phyloP scores from a whole-genome alignment of 2,113 vertebrate species.

The Jacana jacana region DNA sequence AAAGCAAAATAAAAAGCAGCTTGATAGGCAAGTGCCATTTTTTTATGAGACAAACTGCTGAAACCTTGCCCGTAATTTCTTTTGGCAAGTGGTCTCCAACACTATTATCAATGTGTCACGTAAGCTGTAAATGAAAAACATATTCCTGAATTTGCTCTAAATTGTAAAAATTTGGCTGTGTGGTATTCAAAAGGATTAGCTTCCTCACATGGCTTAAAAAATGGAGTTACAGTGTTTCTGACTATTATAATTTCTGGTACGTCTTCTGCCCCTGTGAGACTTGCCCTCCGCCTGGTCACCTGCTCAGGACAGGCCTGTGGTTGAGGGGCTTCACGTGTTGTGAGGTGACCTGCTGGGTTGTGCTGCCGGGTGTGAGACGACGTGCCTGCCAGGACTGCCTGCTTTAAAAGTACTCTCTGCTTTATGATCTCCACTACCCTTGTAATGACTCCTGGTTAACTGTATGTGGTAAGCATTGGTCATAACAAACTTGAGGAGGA shows the following conservation, averaged over 20 bases:
- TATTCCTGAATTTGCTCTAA: slow-evolving; percentile 25
- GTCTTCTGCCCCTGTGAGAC: background rate
- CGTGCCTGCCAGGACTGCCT: accelerated
- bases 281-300: accelerated
- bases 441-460: background rate
- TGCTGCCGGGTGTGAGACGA: background rate
- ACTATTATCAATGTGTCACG: slow-evolving; percentile 30
- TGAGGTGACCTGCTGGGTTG: background rate
- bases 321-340: accelerated
- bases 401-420: background rate
- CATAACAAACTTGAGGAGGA: background rate
- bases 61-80: slow-evolving; percentile 43
- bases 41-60: slow-evolving; percentile 25
- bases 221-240: background rate
- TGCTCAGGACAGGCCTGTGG: accelerated
- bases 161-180: background rate
- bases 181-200: background rate
- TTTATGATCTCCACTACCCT: accelerated
- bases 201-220: background rate
- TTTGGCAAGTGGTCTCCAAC: slow-evolving; percentile 45
- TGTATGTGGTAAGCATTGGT: background rate
- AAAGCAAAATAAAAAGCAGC: slow-evolving; percentile 28
- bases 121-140: slow-evolving; percentile 56
- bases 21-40: slow-evolving; percentile 35
- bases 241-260: background rate